phyloP scores from a whole-genome alignment of 2,888 invertebrate genomes.

The Cabera pusaria region DNA sequence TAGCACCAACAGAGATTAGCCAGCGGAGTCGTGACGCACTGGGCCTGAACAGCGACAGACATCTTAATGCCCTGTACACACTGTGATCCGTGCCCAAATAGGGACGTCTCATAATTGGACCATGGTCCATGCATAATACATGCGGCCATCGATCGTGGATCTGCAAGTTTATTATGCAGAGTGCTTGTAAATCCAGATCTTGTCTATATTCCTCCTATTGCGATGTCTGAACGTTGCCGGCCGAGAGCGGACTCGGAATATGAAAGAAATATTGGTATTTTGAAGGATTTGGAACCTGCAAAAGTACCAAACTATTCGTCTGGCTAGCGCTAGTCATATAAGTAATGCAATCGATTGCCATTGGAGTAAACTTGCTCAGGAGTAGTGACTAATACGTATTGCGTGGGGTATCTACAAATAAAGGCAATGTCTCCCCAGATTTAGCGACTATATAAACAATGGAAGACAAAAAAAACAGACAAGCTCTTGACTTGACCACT shows the following conservation, averaged over 20 bases:
- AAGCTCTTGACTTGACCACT: too few relatives aligned
- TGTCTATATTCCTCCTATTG: constrained; percentile 6
- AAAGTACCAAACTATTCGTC: too few relatives aligned
- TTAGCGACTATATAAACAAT: too few relatives aligned
- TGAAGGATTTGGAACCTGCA: too few relatives aligned
- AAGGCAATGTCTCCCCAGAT: too few relatives aligned
- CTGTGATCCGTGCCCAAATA: constrained; percentile 15
- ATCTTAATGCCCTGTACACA: constrained; percentile 16
- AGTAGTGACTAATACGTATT: too few relatives aligned
- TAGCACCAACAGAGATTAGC: constrained; percentile 14
- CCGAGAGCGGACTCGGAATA: constrained; percentile 23
- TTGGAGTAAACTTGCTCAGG: too few relatives aligned
- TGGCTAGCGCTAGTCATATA: too few relatives aligned
- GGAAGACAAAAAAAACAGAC: too few relatives aligned
- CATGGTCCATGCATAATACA: constrained; percentile 15
- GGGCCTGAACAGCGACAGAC: constrained; percentile 20
- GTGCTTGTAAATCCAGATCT: constrained; percentile 12
- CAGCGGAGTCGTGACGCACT: constrained; percentile 21
- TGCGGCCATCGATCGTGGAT: constrained; percentile 16
- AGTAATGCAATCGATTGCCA: too few relatives aligned
- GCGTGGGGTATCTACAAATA: too few relatives aligned
- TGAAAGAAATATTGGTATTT: too few relatives aligned
- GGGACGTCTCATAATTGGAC: constrained; percentile 19
- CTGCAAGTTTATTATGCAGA: constrained; percentile 11
- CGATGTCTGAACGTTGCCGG: constrained; percentile 5